Conservation (phyloP, 2,113 vertebrate genomes). For the Halcyon senegalensis region DNA sequence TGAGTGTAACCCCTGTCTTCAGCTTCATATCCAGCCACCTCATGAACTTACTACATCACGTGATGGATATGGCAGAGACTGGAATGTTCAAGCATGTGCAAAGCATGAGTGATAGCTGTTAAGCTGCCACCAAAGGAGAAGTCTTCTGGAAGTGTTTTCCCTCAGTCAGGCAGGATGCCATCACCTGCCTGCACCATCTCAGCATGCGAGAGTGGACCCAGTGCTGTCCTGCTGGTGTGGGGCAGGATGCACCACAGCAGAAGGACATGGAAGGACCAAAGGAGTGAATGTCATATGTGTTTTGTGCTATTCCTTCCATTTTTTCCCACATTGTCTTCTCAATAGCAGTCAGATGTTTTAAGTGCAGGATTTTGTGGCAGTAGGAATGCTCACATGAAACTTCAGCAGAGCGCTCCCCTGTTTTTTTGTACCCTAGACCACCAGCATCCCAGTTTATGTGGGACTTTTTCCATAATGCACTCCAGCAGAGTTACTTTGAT, state of each 20-base stretch:
- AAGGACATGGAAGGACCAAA: background rate
- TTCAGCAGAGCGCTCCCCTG: background rate
- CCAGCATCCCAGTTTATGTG: background rate
- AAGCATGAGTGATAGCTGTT: background rate
- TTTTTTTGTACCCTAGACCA: background rate
- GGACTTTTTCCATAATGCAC: background rate
- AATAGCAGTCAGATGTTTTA: background rate
- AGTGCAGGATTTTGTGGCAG: background rate
- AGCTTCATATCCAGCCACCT: background rate
- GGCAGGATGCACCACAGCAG: too few species aligned
- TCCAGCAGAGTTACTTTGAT: background rate
- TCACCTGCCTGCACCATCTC: background rate
- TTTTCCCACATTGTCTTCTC: background rate
- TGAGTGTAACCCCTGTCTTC: background rate
- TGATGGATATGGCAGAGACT: background rate
- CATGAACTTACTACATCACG: background rate
- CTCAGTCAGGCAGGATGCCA: background rate
- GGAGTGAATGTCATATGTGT: background rate
- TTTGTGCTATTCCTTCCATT: background rate
- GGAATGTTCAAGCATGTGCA: background rate
- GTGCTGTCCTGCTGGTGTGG: rapidly evolving
- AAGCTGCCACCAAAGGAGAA: background rate
- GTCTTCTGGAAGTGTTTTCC: background rate
- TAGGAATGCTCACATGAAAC: background rate
- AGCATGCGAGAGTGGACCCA: rapidly evolving